Base-by-base conservation (phyloP, 2,113 vertebrate genomes). In the Caloenas nicobarica region DNA sequence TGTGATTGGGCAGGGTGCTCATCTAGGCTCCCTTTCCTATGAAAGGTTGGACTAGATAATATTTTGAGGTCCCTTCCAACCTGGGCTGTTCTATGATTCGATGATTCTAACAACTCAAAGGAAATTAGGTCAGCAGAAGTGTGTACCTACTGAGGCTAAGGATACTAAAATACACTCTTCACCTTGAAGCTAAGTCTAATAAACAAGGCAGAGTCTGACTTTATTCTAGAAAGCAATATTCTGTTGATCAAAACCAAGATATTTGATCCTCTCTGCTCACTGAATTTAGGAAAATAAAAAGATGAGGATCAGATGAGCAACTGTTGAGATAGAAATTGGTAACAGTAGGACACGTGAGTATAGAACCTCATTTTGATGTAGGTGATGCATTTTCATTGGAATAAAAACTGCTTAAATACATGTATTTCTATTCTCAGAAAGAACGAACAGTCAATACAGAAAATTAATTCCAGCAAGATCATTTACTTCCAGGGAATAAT, bases 401-500 rank as follows among this genome's bases (percentile, higher is more conserved):
- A 81, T 73, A 93, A 93, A 94, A 91, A 18, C 44, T 80, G 46
- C 61, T 96, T 78, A 91, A 94, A 88, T 64, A 69, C 13, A 46
- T 34, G 46, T 61, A 64, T 94, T 93, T 93, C 56, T 91, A 36
- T 78, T 94, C 62, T 88, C 79, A 91, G 70, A 76, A 92, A 90
- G 61, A 93, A 89, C 85, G 72, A 93, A 51, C 24, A 79, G n/a
- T 78, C 88, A 93, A 93, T 70, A 91, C 19, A 82, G 54, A 91
- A 95, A 95, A 91, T 65, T 91, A 93, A 97, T 91, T 91, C 62
- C 66, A 91, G 66, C 12, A 90, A 76, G 44, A 58, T 61, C 64
- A 82, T 91, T 95, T 93, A 54, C 48, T 91, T 91, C 23, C 36
- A 90, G 77, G 60, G 82, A 85, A 82, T 53, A 94, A 95, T 64